Evolutionary conservation across 1,140 invertebrate species (phyloP), one percentile per base, ranked within the genome.

Genomic region (Sarcophaga peregrina): DNA sequence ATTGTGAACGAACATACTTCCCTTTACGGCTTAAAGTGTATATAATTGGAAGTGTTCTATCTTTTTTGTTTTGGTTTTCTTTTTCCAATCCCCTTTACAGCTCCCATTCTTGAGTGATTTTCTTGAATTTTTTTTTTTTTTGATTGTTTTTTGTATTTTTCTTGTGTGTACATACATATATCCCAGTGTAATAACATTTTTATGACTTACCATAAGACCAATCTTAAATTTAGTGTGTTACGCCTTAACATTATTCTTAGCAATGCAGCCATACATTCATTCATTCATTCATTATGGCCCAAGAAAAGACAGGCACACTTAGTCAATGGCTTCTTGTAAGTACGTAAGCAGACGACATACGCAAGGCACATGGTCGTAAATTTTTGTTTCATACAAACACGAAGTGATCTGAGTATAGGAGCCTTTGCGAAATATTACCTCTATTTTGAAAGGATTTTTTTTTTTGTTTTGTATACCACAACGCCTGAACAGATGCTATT

Each of bases 171-270:
- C n/a, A n/a, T n/a, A n/a, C n/a, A n/a, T 54, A 54, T 58, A 5
- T 58, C 13, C 54, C 15, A 58, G 54, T 58, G 54, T 58, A 58
- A 58, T 58, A 58, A 58, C 54, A 58, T 58, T 58, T 58, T 58
- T 58, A 58, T 58, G 54, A 58, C 54, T 58, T 58, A 58, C 54
- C 54, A 58, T 58, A 58, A 58, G 54, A 58, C 54, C 54, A 58
- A 58, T 58, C 54, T 58, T 58, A 58, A 58, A 58, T 58, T 58
- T 58, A 58, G 54, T 58, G n/a, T 58, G 54, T 58, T 58, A 58
- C 54, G 54, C 54, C 54, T 58, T 58, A 58, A 58, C 54, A 58
- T 58, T 58, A 58, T 58, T 58, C 54, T 58, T 58, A 58, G 54
- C 10, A 58, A 58, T 58, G 54, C 54, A 37, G 25, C 25, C 25